Evolutionary conservation across 2,797 vertebrate genomes (phyloP).

Genomic region (Cryptoblepharus egeriae): DNA sequence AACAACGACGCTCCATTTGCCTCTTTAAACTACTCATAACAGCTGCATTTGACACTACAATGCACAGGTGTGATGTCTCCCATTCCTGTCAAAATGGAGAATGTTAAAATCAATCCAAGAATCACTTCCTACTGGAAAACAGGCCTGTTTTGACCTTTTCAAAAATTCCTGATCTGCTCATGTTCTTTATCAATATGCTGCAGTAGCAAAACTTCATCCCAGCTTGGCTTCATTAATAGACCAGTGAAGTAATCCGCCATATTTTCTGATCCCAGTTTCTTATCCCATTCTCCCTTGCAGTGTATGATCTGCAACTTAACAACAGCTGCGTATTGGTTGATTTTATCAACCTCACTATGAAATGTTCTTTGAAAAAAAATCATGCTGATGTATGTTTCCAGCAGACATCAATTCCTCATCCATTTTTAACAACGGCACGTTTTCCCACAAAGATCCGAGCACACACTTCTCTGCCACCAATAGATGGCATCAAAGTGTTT

Average conservation of each 20-base stretch:
- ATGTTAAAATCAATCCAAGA: background rate
- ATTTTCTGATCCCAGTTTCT: background rate
- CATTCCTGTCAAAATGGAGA: background rate
- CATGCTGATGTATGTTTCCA: background rate
- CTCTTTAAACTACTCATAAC: background rate
- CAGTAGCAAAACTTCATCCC: background rate
- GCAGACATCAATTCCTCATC: background rate
- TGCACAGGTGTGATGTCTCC: background rate
- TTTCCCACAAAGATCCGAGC: background rate
- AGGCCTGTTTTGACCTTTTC: background rate
- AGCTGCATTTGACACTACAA: background rate
- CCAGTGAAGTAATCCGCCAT: background rate
- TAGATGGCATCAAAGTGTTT: constrained; percentile 22
- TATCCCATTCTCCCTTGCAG: background rate
- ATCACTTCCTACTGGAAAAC: constrained; percentile 6
- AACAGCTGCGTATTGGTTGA: background rate
- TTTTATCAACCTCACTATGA: background rate
- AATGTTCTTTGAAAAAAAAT: background rate
- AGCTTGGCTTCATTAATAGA: background rate
- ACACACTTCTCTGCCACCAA: constrained; percentile 6
- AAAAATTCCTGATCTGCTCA: background rate
- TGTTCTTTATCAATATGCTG: background rate
- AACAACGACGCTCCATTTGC: background rate
- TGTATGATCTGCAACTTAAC: background rate
- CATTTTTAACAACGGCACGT: background rate